Conservation (phyloP, 2,888 invertebrate genomes). For the Agapostemon virescens region DNA sequence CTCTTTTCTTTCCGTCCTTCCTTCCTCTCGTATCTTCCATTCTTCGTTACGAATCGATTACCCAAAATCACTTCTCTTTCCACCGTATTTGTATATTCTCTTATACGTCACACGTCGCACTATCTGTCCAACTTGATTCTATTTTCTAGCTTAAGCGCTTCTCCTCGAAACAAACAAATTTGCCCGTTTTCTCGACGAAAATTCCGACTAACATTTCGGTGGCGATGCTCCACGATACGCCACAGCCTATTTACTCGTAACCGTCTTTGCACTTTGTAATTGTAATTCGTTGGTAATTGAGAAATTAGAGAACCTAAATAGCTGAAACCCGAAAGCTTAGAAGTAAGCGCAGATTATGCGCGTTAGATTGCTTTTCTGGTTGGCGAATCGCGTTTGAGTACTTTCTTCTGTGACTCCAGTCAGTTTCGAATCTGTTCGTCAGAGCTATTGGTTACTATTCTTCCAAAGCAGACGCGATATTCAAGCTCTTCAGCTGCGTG, state of each 20-base stretch:
- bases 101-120: background rate
- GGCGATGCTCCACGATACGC: background rate
- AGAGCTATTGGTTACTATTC: background rate
- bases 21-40: background rate
- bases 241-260: background rate
- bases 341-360: background rate
- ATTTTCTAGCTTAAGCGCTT: background rate
- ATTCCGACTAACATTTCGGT: background rate
- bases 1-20: conserved; percentile 7
- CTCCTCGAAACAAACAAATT: background rate
- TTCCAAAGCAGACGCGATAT: background rate
- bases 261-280: background rate
- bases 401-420: background rate
- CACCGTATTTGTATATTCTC: background rate
- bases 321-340: background rate
- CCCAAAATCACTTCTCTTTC: conserved; percentile 12
- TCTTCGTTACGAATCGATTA: conserved; percentile 27
- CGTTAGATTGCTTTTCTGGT: background rate
- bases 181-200: background rate
- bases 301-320: background rate
- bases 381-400: background rate
- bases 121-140: background rate
- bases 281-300: background rate
- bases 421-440: background rate
- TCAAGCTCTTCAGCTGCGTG: background rate